A percentile compares a stretch with the other conserved stretches of the same genome.
Evolutionary conservation across 2,113 vertebrate species (phyloP).

Genomic region (Megaleporinus macrocephalus): DNA sequence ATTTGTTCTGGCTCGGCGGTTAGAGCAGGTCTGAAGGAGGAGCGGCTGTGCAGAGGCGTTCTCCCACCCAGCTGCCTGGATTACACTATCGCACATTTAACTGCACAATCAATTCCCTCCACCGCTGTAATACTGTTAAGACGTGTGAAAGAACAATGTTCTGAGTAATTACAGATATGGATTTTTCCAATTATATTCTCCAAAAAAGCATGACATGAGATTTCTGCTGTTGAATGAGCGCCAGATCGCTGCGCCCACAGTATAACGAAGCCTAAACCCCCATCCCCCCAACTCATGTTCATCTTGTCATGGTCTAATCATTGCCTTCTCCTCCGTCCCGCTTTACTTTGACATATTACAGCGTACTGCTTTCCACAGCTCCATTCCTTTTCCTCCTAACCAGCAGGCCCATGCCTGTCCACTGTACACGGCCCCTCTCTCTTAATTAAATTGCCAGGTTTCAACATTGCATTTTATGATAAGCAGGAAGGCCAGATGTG

Average conservation of each 20-base stretch:
- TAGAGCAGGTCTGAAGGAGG: background rate
- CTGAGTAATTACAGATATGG: constrained; percentile 66
- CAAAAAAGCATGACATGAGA: constrained; percentile 54
- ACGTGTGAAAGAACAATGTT: constrained; percentile 52
- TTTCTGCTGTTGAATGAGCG: constrained; percentile 52
- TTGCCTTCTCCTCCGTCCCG: background rate
- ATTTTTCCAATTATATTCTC: constrained; percentile 65
- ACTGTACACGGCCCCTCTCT: background rate
- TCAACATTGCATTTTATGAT: constrained; percentile 36
- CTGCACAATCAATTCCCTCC: constrained; percentile 10
- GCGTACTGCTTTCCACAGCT: background rate
- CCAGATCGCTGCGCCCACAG: constrained; percentile 36
- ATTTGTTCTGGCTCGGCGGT: background rate
- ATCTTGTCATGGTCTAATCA: constrained; percentile 46
- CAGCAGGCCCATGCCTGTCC: background rate
- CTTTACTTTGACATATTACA: constrained; percentile 15
- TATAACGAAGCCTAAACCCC: constrained; percentile 5
- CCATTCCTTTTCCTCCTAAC: background rate
- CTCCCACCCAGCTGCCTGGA: constrained; percentile 4
- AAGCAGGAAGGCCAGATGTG: constrained; percentile 29
- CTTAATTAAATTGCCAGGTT: constrained; percentile 25
- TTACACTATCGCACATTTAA: constrained; percentile 34
- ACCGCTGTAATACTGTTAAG: constrained; percentile 31
- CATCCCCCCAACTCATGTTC: constrained; percentile 18
- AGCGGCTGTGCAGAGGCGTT: background rate